Conservation (phyloP, 2,888 invertebrate genomes). For the Nysson spinosus region DNA sequence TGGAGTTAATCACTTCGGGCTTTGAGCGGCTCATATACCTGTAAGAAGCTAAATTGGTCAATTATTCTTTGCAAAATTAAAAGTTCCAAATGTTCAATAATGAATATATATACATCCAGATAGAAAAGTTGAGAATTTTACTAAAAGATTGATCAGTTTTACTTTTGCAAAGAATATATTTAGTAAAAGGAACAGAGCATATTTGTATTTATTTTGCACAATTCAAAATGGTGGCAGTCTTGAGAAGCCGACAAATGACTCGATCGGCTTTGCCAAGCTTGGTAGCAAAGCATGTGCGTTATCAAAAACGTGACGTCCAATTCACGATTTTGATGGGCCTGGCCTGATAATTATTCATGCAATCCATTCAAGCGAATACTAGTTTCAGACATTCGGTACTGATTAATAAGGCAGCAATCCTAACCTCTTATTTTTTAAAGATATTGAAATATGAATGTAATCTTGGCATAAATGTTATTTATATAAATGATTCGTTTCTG, state of each 20-base stretch:
- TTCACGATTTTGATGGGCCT: conserved; percentile 26
- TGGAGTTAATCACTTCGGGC: no score
- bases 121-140: no score
- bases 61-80: no score
- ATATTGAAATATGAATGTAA: conserved; percentile 18
- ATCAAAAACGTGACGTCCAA: conserved; percentile 36
- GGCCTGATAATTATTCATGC: conserved; percentile 40
- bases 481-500: no score
- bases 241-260: conserved; percentile 1
- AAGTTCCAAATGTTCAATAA: no score
- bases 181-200: no score
- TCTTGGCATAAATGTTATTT: conserved; percentile 14
- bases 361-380: conserved; percentile 11
- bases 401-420: conserved; percentile 5
- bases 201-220: conserved; percentile 3
- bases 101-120: no score
- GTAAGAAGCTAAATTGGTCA: no score
- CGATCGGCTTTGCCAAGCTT: conserved; percentile 12
- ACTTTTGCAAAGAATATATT: no score
- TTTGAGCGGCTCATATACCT: no score
- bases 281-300: conserved; percentile 13
- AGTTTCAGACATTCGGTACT: not conserved
- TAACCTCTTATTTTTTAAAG: conserved; percentile 39
- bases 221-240: conserved; percentile 38
- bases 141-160: no score